Evolutionary conservation across 2,888 invertebrate genomes (phyloP), one percentile per base, ranked within the genome.

Genomic region (Spisula solida): DNA sequence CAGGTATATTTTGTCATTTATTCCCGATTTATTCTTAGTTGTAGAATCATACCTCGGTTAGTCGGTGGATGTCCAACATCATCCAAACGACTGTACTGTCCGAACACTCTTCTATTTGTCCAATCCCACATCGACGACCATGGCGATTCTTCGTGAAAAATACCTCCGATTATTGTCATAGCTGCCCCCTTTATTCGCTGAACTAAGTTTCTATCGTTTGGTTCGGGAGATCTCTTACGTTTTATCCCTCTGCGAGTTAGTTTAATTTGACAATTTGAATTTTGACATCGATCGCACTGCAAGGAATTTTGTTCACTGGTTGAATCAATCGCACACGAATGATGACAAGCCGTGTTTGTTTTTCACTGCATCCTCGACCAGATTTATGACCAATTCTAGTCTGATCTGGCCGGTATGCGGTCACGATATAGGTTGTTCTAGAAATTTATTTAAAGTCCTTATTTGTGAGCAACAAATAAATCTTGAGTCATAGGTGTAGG

Each of bases 351-450:
- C 87, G 87, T 87, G 48, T 66, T 87, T 75, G 56, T 18, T 60
- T 6, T 6, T 66, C 29, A 60, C 60, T 25, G 87, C 82, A 80
- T 83, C 41, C 75, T 89, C 89, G 86, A 82, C 89, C 86, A 89
- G 89, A 86, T 78, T n/a, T 56, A 60, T 79, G 82, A 83, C 80
- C 83, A 83, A 86, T 83, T 47, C 41, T 66, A 86, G 89, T 89
- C 86, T 83, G 31, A 84, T 85, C 87, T 87, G 87, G 89, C 51
- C 70, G 89, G 87, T 85, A 34, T 31, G 82, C 79, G 47, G 89
- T 87, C 87, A 87, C 87, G 82, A 34, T 47, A 25, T 56, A 70
- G 18, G n/a, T 29, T 66, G 25, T 56, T 75, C 25, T 34, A 41
- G 66, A 75, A 75, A 34, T 16, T 75, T 34, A 34, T 75, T 75